Evolutionary conservation across 2,113 vertebrate species (phyloP).

Genomic region (Pitta sordida): DNA sequence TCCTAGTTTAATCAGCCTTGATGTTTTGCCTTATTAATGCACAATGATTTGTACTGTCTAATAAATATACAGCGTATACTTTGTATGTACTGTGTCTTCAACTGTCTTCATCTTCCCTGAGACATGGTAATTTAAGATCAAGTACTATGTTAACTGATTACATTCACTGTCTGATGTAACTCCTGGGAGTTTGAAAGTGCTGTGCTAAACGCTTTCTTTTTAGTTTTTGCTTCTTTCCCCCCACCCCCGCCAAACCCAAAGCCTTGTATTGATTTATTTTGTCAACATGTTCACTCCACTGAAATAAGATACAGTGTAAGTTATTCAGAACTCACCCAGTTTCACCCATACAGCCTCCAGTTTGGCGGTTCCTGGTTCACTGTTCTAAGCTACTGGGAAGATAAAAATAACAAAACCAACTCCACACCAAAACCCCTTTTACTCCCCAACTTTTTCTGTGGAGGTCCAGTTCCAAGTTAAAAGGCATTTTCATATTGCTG

Average conservation of each 20-base stretch:
- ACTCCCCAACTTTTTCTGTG: not conserved
- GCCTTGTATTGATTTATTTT: not conserved
- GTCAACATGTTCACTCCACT: not conserved
- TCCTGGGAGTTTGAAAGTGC: slow-evolving; percentile 51
- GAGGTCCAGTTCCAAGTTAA: not conserved
- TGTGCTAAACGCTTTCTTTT: not conserved
- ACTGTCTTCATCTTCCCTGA: slow-evolving; percentile 65
- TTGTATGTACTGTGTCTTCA: slow-evolving; percentile 75
- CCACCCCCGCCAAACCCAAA: not conserved
- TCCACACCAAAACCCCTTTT: no score
- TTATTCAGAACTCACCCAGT: not conserved
- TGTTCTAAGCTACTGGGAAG: not conserved
- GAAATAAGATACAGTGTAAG: not conserved
- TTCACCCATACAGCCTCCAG: not conserved
- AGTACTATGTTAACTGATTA: slow-evolving; percentile 56
- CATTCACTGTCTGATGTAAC: slow-evolving; percentile 33
- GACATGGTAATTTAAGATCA: slow-evolving; percentile 34
- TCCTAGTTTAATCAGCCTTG: slow-evolving; percentile 83
- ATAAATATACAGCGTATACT: slow-evolving; percentile 73
- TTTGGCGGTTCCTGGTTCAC: not conserved
- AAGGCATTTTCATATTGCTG: not conserved
- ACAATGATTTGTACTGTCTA: slow-evolving; percentile 86
- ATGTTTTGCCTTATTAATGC: slow-evolving; percentile 95
- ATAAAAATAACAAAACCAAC: no score
- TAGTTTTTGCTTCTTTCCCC: not conserved